Evolutionary conservation across 2,797 vertebrate genomes (phyloP), one percentile per base, ranked within the genome.

Genomic region (Poecilia wingei): DNA sequence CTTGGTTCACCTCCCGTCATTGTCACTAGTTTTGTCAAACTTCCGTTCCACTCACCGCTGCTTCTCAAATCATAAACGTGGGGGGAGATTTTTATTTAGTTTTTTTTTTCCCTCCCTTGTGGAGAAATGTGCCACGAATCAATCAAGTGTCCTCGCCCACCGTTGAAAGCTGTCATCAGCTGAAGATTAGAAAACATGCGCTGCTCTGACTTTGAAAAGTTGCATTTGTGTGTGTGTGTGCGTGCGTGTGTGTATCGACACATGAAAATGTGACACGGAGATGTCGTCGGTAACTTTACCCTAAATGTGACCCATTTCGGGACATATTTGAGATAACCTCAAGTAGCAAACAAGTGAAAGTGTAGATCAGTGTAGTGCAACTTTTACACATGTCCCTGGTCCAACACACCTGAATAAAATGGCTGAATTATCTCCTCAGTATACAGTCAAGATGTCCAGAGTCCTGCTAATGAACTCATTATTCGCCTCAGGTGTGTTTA

Each of bases 181-280:
- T 12, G 2, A 71, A 9, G 68, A 80, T 4, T 53, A 68, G 22
- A 55, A 75, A 77, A 69, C 28, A 74, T 22, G 16, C 18, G 1
- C 3, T 28, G 25, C 36, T 57, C 43, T 68, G 77, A 78, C 47
- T 66, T 36, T 77, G 51, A 80, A 78, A 77, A 47, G 28, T 28
- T 61, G 43, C 12, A 22, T 83, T 83, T 61, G 45, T 46, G 0
- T 49, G 43, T 45, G 43, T 45, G 43, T 6, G 45, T 4, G 0
- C 3, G 49, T 51, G 49, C 18, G 46, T 51, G 20, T 5, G 7
- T 53, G 51, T 45, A 45, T 61, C 7, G 51, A 6, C 47, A 25
- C 22, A 25, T 53, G 25, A 53, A 53, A 53, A 53, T 55, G 13
- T 7, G 1, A 45, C n/a, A 47, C 13, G 6, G 6, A 33, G 53